phyloP scores from a whole-genome alignment of 2,888 invertebrate species.

The Eilema sororculum region DNA sequence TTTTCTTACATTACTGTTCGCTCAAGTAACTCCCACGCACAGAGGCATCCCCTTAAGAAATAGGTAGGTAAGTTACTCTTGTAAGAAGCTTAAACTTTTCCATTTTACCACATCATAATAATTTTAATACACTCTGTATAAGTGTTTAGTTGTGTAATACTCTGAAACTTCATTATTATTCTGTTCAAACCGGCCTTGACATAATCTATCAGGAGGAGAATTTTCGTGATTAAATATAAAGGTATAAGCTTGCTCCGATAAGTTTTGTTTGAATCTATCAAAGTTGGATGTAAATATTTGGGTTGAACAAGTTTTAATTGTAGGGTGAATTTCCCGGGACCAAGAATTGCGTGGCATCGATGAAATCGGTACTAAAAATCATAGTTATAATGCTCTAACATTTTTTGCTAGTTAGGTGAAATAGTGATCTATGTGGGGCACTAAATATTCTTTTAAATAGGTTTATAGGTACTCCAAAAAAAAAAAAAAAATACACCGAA shows the following conservation, averaged over 20 bases:
- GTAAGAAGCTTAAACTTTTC: background rate
- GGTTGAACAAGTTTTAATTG: background rate
- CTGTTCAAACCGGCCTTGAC: background rate
- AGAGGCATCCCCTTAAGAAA: background rate
- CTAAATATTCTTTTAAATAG: too few relatives aligned
- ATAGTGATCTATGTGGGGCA: too few relatives aligned
- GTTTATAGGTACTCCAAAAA: too few relatives aligned
- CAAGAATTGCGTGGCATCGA: too few relatives aligned
- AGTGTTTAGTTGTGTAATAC: background rate
- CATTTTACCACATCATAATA: background rate
- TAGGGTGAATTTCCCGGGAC: too few relatives aligned
- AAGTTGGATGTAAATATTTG: slow-evolving; percentile 4
- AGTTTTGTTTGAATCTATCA: background rate
- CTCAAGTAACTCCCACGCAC: background rate
- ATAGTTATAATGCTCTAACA: too few relatives aligned
- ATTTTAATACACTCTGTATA: background rate
- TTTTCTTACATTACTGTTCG: background rate
- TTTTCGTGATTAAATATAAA: background rate
- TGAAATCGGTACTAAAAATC: too few relatives aligned
- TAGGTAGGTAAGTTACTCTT: too few relatives aligned
- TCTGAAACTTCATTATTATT: background rate
- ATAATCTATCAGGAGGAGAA: background rate
- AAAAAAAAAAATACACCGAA: too few relatives aligned
- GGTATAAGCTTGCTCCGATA: background rate
- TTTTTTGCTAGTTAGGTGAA: too few relatives aligned